Conservation (phyloP, 2,113 vertebrate genomes). For the Epinephelus moara region DNA sequence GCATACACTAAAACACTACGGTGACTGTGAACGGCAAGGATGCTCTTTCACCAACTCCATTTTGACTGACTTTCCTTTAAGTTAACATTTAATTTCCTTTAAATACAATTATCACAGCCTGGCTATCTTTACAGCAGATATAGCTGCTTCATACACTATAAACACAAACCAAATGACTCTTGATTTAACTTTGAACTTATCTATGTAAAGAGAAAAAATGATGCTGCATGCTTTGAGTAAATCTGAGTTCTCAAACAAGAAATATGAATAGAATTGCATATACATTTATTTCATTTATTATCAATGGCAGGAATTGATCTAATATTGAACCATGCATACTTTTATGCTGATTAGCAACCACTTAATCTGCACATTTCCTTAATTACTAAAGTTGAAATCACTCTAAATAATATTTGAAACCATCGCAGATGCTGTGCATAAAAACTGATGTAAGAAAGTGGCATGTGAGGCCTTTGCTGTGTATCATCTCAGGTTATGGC, state of each 20-base stretch:
- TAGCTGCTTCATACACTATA: background rate
- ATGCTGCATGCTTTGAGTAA: no score
- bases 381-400: background rate
- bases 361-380: background rate
- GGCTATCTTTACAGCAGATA: background rate
- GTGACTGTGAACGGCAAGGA: background rate
- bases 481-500: background rate
- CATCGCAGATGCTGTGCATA: background rate
- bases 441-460: background rate
- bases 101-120: background rate
- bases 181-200: background rate
- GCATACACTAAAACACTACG: background rate
- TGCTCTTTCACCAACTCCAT: background rate
- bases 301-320: background rate
- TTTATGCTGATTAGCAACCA: background rate
- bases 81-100: background rate
- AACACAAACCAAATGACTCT: background rate
- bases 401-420: background rate
- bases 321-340: background rate
- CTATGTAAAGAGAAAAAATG: no score
- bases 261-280: no score
- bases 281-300: no score
- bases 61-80: background rate
- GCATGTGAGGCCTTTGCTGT: background rate
- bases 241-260: background rate